Evolutionary conservation across 2,113 vertebrate species (phyloP), one percentile per base, ranked within the genome.

Genomic region (Spilogale gracilis): DNA sequence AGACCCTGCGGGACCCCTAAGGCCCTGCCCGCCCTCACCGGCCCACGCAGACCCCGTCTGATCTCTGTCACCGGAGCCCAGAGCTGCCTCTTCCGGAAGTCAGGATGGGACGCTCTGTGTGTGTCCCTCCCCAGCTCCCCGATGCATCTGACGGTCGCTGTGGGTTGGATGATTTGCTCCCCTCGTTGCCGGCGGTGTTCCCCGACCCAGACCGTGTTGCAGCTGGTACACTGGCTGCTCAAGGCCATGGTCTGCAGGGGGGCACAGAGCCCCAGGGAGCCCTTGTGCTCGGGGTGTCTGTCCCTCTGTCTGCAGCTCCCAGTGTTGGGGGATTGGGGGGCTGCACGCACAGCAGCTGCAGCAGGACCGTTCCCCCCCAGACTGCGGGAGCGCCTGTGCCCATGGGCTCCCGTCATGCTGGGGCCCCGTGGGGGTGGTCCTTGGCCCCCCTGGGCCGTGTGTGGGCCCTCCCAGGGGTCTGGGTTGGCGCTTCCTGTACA

Each of bases 341-440:
- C 65, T 16, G 6, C 63, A 14, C 3, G 13, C 14, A 21, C 1
- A 9, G 45, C 18, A n/a, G n/a, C 71, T 27, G 27, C 9, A 11
- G 80, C 20, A 2, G 0, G 17, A 27, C 1, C 0, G 1, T 21
- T 45, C 60, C 32, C 9, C 61, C 27, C 9, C 27, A 10, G 6
- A 30, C 1, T 1, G 16, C 1, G 1, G 3, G 45, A 6, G 43
- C 4, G 25, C 30, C 18, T 0, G 4, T 6, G 12, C 18, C 1
- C 8, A 3, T 2, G 1, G 45, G 52, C 76, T 7, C 63, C 3
- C 0, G 3, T 58, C 20, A 11, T 48, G 20, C 13, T 6, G 43
- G 21, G 11, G 56, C 48, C 0, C 27, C 38, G 38, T 1, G 11
- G 38, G 16, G 7, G 16, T n/a, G 79, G 12, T 8, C 12, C 30